Percentiles rank a stretch among this genome's conserved stretches.
Conservation (phyloP, 2,113 vertebrate species). For the Uria lomvia region DNA sequence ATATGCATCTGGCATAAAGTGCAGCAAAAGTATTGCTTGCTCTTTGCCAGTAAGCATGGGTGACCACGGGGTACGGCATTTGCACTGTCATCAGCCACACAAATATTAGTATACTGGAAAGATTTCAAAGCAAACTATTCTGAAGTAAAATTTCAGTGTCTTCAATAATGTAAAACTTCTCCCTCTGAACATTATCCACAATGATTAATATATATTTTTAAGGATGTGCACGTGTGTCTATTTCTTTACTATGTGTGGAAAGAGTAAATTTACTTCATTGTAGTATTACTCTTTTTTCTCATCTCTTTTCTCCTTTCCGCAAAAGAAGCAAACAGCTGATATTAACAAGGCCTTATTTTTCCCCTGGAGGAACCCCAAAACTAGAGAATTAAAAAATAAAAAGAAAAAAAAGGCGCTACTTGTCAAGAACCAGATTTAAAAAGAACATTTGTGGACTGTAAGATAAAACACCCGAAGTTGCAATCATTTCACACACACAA, state of each 20-base stretch:
- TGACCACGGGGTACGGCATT: background rate
- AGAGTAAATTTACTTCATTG: background rate
- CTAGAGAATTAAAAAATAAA: background rate
- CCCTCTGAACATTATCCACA: background rate
- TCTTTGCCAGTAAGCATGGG: background rate
- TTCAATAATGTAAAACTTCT: background rate
- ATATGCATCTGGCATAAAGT: background rate
- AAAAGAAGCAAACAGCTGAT: background rate
- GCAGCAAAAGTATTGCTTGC: background rate
- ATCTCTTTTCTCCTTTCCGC: background rate
- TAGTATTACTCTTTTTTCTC: background rate
- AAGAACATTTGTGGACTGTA: background rate
- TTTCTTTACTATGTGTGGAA: background rate
- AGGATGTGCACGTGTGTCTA: background rate
- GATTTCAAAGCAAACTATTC: background rate
- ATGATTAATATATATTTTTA: background rate
- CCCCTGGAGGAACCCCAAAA: background rate
- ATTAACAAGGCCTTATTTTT: background rate
- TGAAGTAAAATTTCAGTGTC: background rate
- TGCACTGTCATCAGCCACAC: background rate
- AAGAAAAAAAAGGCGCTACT: background rate
- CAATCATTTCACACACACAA: background rate
- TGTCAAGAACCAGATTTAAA: background rate
- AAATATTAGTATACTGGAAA: background rate
- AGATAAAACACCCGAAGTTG: background rate